Evolutionary conservation across 2,113 vertebrate species (phyloP), one percentile per base, ranked within the genome.

Genomic region (Charadrius vociferus): DNA sequence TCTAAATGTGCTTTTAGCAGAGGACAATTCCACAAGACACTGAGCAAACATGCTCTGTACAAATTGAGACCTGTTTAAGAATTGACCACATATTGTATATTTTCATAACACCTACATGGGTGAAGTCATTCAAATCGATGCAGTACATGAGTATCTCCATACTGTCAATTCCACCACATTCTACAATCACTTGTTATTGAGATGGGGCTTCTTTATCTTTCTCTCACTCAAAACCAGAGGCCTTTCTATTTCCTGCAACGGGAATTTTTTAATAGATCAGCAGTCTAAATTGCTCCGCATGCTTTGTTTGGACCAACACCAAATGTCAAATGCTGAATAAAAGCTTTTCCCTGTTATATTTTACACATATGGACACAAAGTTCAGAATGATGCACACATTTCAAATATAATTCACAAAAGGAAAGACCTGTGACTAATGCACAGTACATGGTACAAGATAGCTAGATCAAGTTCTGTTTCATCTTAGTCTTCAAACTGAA

Each of bases 1-100:
- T 93, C 99, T 99, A 97, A 99, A 99, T 5, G 98, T 99, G 94
- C 99, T 99, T 97, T 99, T 98, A 7, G 98, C 92, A 91, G 97
- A 98, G 23, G 99, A 99, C 59, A 99, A 97, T 59, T 98, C 98
- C 96, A 98, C 45, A 91, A 99, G 98, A 94, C 98, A 98, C 95
- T 97, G 98, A 83, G 99, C 98, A 84, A 99, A 12, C 10, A 96
- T 70, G 36, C 87, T 98, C 96, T 99, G 99, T 87, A 99, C 23
- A 94, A 99, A 99, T 14, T 92, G 93, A 93, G 98, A 98, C 97
- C 99, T 99, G 98, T 93, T 84, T 58, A 92, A 96, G 96, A 83
- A 98, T 83, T 96, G 96, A 94, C 24, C 61, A 81, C 50, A n/a
- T 61, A 95, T 77, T 65, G 71, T 17, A 52, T 62, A 39, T 30